Conservation (phyloP, 37 sponge, comb jelly and placozoan species). For the Beroe ovata region DNA sequence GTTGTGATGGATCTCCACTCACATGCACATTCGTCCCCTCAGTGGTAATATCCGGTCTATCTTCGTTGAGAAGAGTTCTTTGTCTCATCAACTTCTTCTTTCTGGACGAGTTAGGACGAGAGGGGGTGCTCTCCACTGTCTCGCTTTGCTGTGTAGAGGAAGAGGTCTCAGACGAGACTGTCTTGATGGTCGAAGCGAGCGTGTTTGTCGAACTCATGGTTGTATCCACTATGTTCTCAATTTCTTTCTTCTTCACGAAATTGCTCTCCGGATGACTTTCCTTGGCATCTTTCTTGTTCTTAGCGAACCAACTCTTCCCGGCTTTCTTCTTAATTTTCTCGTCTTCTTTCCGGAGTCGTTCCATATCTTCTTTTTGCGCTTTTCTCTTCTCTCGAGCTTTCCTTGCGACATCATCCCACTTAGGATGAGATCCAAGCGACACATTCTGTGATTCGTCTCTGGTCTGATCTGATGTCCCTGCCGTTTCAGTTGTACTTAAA, state of each 20-base stretch:
- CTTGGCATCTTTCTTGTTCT: conserved; percentile 14
- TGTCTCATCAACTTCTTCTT: conserved; percentile 27
- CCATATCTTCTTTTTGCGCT: conserved; percentile 28
- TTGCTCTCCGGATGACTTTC: not conserved
- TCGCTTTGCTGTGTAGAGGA: not conserved
- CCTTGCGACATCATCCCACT: conserved; percentile 56
- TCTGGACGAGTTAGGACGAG: not conserved
- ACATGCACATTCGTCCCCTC: too few species aligned
- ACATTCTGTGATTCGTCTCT: not conserved
- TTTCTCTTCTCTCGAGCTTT: conserved; percentile 40
- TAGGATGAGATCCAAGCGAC: conserved; percentile 26
- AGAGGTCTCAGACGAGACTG: not conserved
- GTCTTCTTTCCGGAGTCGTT: conserved; percentile 29
- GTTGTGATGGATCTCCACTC: too few species aligned
- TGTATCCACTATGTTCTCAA: not conserved
- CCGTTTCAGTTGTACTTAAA: not conserved
- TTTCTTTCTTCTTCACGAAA: conserved; percentile 61
- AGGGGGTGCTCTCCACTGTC: not conserved
- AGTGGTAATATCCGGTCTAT: too few species aligned
- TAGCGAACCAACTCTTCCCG: conserved; percentile 36
- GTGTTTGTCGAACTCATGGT: conserved; percentile 42
- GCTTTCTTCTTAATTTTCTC: conserved; percentile 42
- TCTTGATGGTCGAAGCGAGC: not conserved
- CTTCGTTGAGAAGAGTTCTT: conserved; percentile 42
- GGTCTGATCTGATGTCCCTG: not conserved